phyloP scores from a whole-genome alignment of 2,113 vertebrate genomes.

The Oophaga pumilio region DNA sequence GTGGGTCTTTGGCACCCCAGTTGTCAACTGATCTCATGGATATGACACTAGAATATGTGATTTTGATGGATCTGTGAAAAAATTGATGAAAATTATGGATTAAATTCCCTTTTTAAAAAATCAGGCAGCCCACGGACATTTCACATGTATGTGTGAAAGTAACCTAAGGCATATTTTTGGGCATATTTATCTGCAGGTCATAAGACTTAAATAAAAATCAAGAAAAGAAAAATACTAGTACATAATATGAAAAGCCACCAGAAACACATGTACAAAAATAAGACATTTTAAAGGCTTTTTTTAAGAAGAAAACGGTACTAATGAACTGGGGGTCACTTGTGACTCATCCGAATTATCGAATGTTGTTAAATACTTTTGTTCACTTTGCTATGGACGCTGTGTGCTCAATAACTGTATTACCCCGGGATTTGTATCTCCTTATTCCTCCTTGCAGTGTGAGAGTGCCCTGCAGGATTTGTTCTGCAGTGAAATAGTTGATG shows the following conservation, averaged over 20 bases:
- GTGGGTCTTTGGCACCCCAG: too few species aligned
- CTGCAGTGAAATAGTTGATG: conserved; percentile 41
- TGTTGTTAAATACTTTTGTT: conserved; percentile 37
- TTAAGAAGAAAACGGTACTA: not conserved
- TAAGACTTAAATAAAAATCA: too few species aligned
- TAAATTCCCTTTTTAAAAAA: too few species aligned
- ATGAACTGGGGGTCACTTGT: conserved; percentile 9
- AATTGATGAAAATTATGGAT: too few species aligned
- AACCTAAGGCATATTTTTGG: not conserved
- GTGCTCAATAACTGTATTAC: conserved; percentile 45
- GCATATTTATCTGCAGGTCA: too few species aligned
- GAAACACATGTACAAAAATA: too few species aligned
- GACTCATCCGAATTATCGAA: conserved; percentile 16
- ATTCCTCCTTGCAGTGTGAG: conserved; percentile 31
- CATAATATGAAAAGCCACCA: too few species aligned
- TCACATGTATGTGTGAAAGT: not conserved
- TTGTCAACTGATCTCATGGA: too few species aligned
- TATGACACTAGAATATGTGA: too few species aligned
- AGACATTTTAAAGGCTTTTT: too few species aligned
- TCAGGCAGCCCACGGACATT: not conserved
- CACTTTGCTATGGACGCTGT: conserved; percentile 35
- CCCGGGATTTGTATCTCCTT: conserved; percentile 31
- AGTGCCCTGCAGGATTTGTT: conserved; percentile 43
- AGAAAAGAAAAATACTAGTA: too few species aligned
- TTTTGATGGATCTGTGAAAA: too few species aligned